phyloP scores from a whole-genome alignment of 1,140 invertebrate genomes.

The Mya arenaria region DNA sequence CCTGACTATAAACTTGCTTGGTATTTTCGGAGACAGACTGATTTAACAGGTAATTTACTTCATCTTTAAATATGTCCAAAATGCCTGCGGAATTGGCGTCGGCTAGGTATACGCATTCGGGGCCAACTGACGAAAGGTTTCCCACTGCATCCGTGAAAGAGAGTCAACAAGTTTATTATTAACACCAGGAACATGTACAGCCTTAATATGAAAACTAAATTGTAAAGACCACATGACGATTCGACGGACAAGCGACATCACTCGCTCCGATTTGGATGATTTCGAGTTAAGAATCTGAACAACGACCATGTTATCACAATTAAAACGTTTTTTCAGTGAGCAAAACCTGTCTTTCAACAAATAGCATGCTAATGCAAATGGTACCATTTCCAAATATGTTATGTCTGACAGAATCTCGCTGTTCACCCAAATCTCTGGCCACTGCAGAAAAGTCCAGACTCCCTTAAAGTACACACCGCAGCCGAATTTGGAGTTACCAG shows the following conservation, averaged over 20 bases:
- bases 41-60: no score
- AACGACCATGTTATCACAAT: conserved; percentile 18
- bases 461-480: neutral
- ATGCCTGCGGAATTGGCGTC: no score
- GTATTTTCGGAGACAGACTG: no score
- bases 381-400: conserved; percentile 34
- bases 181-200: no score
- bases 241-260: conserved; percentile 20
- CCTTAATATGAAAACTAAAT: no score
- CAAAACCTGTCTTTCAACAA: conserved; percentile 10
- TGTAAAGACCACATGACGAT: no score
- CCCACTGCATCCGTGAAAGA: no score
- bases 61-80: no score
- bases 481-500: neutral
- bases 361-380: conserved; percentile 4
- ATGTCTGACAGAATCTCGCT: conserved; percentile 4
- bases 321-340: conserved; percentile 12
- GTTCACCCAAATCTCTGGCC: conserved; percentile 2
- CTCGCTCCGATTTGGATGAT: conserved; percentile 18
- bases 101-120: no score
- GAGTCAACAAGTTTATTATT: no score
- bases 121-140: no score
- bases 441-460: conserved; percentile 14
- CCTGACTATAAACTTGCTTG: no score
- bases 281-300: conserved; percentile 30